Conservation (phyloP, 1,140 invertebrate species). For the Trichonephila clavata region DNA sequence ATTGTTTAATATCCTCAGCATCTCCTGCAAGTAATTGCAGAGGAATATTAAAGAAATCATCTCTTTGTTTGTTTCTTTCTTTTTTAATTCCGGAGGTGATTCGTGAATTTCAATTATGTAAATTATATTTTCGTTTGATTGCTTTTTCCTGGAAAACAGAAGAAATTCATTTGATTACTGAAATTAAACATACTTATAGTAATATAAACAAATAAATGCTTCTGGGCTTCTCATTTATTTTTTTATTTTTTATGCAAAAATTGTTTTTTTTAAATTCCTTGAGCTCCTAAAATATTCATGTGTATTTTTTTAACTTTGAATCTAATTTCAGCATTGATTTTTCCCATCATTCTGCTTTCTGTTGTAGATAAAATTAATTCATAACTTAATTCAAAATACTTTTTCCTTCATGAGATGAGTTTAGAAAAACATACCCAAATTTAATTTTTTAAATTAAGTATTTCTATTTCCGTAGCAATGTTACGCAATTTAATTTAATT, state of each 20-base stretch:
- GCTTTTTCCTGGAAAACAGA: not conserved
- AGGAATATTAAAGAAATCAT: conserved; percentile 5
- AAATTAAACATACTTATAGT: not conserved
- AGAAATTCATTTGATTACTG: not conserved
- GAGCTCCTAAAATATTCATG: not conserved
- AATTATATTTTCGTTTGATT: conserved; percentile 7
- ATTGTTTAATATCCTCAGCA: conserved; percentile 2
- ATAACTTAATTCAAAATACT: no score
- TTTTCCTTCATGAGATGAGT: no score
- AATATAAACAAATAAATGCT: not conserved
- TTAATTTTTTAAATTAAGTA: no score
- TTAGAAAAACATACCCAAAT: no score
- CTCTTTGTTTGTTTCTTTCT: not conserved
- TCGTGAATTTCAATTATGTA: conserved; percentile 29
- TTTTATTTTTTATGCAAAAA: not conserved
- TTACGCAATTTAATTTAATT: no score
- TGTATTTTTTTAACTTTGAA: not conserved
- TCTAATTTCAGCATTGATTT: no score
- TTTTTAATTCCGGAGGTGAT: not conserved
- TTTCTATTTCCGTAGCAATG: no score
- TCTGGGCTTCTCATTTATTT: not conserved
- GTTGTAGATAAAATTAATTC: no score
- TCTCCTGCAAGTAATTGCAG: conserved; percentile 28
- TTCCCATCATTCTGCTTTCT: no score
- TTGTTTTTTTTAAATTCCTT: not conserved